phyloP scores from a whole-genome alignment of 2,888 invertebrate species.

The Diloba caeruleocephala region DNA sequence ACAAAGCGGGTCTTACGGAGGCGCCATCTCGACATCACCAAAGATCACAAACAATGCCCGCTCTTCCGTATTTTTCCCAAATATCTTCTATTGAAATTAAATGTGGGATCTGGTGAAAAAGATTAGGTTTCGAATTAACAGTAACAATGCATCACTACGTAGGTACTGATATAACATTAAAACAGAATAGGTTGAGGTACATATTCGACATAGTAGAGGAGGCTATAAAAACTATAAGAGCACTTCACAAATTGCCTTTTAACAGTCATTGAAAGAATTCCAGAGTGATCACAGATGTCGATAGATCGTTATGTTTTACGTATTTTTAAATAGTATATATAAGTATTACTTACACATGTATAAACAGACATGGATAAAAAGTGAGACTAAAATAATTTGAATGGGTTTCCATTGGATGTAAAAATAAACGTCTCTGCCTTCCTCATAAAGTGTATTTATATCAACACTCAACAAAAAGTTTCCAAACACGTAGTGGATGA shows the following conservation, averaged over 20 bases:
- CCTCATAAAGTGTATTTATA: slow-evolving; percentile 20
- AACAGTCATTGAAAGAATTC: slow-evolving; percentile 42
- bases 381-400: slow-evolving; percentile 28
- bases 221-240: slow-evolving; percentile 51
- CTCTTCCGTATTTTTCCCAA: slow-evolving; percentile 40
- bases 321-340: slow-evolving; percentile 23
- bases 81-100: slow-evolving; percentile 32
- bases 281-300: slow-evolving; percentile 45
- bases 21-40: slow-evolving; percentile 43
- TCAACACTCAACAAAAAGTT: slow-evolving; percentile 38
- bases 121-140: slow-evolving; percentile 15
- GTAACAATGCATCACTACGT: not conserved
- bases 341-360: no score
- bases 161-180: not conserved
- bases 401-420: slow-evolving; percentile 29
- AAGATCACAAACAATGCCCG: slow-evolving; percentile 48
- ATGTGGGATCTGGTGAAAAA: slow-evolving; percentile 25
- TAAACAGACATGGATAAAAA: no score
- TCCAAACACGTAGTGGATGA: slow-evolving; percentile 47
- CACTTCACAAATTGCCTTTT: slow-evolving; percentile 64
- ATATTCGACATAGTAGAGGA: slow-evolving; percentile 17
- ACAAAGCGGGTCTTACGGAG: slow-evolving; percentile 65
- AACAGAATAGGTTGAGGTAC: slow-evolving; percentile 12
- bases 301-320: slow-evolving; percentile 43
- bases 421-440: slow-evolving; percentile 13